phyloP scores from a whole-genome alignment of 2,797 vertebrate genomes.

The Typhlichthys subterraneus region DNA sequence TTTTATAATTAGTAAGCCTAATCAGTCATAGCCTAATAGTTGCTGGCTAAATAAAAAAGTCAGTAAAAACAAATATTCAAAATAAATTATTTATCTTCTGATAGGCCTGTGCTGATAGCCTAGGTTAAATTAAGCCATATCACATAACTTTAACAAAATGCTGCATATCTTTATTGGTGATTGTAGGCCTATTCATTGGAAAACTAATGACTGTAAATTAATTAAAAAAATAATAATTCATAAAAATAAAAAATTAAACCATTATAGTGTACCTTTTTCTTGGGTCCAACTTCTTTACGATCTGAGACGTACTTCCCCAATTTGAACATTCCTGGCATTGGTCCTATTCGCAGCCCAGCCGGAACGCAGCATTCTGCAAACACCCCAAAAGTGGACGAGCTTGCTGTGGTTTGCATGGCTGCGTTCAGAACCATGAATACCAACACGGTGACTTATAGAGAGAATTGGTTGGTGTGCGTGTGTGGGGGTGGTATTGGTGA shows the following conservation, averaged over 20 bases:
- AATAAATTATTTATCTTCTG: no score
- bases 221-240: background rate
- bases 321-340: constrained; percentile 91
- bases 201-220: no score
- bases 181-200: no score
- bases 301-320: constrained; percentile 96
- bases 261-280: constrained; percentile 86
- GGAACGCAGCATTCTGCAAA: constrained; percentile 92
- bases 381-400: constrained; percentile 87
- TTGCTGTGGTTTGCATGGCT: constrained; percentile 84
- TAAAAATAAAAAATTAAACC: background rate
- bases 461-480: constrained; percentile 41
- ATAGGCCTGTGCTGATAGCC: no score
- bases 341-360: constrained; percentile 88
- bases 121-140: no score
- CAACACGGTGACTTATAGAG: constrained; percentile 73
- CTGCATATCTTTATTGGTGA: no score
- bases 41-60: no score
- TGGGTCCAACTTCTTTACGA: constrained; percentile 91
- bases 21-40: no score
- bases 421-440: constrained; percentile 81
- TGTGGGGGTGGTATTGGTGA: constrained; percentile 31
- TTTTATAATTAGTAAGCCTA: no score
- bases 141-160: no score
- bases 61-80: no score